phyloP scores from a whole-genome alignment of 2,888 invertebrate species.

The Cheilosia vulpina region DNA sequence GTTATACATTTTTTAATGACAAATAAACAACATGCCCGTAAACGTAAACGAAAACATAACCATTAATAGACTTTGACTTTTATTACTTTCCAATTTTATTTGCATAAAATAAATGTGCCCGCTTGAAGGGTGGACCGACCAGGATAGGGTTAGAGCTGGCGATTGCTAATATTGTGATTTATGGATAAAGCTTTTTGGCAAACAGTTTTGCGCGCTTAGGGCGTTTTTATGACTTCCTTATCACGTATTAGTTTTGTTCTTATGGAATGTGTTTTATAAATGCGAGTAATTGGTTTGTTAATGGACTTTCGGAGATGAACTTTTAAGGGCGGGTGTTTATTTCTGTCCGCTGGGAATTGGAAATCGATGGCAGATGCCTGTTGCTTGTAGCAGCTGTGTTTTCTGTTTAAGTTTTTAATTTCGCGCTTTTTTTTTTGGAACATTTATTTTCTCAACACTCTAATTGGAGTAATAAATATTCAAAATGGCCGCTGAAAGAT shows the following conservation, averaged over 20 bases:
- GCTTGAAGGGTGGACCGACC: not conserved
- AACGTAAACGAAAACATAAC: slow-evolving; percentile 28
- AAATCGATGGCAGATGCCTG: not conserved
- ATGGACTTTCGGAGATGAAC: not conserved
- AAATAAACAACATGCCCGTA: slow-evolving; percentile 35
- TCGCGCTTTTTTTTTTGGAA: no score
- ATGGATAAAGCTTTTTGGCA: slow-evolving; percentile 6
- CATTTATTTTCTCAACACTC: no score
- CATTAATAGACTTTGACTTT: slow-evolving; percentile 48
- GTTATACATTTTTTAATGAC: slow-evolving; percentile 18
- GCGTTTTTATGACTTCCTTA: slow-evolving; percentile 16
- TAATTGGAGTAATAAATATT: no score
- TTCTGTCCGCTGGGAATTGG: not conserved
- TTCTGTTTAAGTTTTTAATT: no score
- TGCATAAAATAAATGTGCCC: slow-evolving; percentile 32
- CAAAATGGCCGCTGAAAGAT: no score
- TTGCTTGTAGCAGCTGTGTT: no score
- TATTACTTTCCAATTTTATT: slow-evolving; percentile 50
- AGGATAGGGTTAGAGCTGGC: not conserved
- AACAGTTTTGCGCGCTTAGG: not conserved
- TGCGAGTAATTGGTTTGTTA: not conserved
- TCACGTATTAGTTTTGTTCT: slow-evolving; percentile 3
- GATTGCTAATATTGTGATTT: slow-evolving; percentile 19
- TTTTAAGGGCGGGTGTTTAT: not conserved
- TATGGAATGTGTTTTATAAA: not conserved